phyloP scores from a whole-genome alignment of 2,113 vertebrate species.

The Ornithorhynchus anatinus region DNA sequence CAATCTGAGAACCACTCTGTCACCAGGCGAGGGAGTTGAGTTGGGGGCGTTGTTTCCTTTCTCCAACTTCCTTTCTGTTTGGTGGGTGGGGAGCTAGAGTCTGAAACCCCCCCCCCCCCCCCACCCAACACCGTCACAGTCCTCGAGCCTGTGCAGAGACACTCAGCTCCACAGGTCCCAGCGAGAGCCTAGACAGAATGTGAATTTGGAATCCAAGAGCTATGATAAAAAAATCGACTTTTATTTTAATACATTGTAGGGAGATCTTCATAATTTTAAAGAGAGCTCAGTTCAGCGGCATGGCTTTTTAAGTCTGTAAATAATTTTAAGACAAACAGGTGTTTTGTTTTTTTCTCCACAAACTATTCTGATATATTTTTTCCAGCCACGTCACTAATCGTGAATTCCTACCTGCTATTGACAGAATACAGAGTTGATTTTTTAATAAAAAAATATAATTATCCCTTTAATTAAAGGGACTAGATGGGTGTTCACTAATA shows the following conservation, averaged over 20 bases:
- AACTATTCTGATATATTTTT: slow-evolving; percentile 73
- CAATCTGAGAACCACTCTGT: too few species aligned
- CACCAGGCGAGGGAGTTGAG: too few species aligned
- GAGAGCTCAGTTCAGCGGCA: slow-evolving; percentile 88
- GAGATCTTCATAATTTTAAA: slow-evolving; percentile 95
- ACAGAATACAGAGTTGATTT: slow-evolving; percentile 91
- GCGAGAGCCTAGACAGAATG: slow-evolving; percentile 79
- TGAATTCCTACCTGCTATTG: slow-evolving; percentile 93
- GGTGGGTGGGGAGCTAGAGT: slow-evolving; percentile 89
- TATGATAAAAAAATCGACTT: slow-evolving; percentile 95
- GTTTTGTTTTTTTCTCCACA: slow-evolving; percentile 62
- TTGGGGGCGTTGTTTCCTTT: slow-evolving; percentile 56
- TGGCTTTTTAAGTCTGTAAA: slow-evolving; percentile 98
- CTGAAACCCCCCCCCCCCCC: slow-evolving; percentile 81
- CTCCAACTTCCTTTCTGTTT: slow-evolving; percentile 47
- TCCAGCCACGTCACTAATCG: slow-evolving; percentile 87
- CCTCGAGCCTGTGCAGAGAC: slow-evolving; percentile 81
- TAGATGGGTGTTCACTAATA: slow-evolving; percentile 79
- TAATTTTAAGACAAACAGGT: slow-evolving; percentile 87
- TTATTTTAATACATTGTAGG: slow-evolving; percentile 99
- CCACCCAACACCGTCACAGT: slow-evolving; percentile 85
- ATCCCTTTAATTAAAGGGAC: slow-evolving; percentile 96
- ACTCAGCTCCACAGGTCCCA: slow-evolving; percentile 60
- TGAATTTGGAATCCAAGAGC: slow-evolving; percentile 91
- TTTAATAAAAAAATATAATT: slow-evolving; percentile 89